phyloP scores from a whole-genome alignment of 2,797 vertebrate species.

The Oreochromis mossambicus region DNA sequence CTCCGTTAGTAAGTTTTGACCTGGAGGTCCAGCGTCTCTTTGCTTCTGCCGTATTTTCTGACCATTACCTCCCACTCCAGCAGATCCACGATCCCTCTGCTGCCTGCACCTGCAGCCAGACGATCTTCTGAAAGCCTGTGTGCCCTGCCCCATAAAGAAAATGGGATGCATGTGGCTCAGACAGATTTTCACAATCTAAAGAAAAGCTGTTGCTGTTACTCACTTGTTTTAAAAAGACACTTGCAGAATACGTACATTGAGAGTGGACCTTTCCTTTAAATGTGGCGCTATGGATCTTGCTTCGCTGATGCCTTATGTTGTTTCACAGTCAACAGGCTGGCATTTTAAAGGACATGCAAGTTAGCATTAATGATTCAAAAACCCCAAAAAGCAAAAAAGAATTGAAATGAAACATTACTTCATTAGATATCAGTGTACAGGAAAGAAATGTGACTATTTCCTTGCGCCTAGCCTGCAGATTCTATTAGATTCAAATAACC shows the following conservation, averaged over 20 bases:
- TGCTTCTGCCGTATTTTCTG: not conserved
- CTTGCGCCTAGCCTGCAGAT: not conserved
- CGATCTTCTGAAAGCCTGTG: conserved; percentile 13
- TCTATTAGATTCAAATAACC: not conserved
- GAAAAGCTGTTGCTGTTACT: not conserved
- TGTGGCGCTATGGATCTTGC: not conserved
- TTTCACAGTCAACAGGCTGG: not conserved
- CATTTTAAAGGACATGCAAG: not conserved
- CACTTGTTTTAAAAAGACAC: not conserved
- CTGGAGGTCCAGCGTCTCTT: not conserved
- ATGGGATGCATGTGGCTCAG: not conserved
- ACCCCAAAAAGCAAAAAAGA: not conserved
- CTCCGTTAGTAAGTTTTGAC: conserved; percentile 1
- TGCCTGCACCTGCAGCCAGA: not conserved
- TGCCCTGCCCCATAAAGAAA: not conserved
- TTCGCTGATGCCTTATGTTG: not conserved
- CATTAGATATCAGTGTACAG: not conserved
- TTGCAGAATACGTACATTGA: not conserved
- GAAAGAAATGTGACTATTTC: not conserved
- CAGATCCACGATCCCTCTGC: not conserved
- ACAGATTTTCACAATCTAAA: not conserved
- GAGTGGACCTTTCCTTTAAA: not conserved
- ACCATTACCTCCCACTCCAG: not conserved
- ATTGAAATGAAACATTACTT: not conserved
- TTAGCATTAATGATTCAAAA: not conserved